Conservation (phyloP, 2,113 vertebrate species). For the Alectura lathami region DNA sequence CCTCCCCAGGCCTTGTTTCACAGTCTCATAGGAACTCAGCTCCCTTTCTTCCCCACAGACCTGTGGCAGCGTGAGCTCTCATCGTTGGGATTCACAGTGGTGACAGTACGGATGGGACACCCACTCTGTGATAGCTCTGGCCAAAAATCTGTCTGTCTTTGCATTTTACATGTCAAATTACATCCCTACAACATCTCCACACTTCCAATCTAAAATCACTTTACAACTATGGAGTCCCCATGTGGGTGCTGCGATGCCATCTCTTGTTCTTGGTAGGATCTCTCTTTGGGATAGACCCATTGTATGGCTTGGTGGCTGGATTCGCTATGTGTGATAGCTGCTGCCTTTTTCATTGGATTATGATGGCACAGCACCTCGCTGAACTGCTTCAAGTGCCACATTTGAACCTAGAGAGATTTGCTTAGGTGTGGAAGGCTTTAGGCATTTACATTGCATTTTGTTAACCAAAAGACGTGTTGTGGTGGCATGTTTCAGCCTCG, state of each 20-base stretch:
- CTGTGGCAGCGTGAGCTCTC: neutral
- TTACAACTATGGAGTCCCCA: neutral
- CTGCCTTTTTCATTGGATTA: fast-evolving
- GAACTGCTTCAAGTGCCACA: fast-evolving
- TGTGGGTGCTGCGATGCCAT: fast-evolving
- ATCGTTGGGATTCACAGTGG: neutral
- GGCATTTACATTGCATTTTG: neutral
- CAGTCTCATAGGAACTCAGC: neutral
- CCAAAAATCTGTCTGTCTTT: neutral
- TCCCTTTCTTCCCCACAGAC: neutral
- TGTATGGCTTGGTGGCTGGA: neutral
- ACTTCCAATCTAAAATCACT: neutral
- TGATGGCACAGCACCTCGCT: neutral
- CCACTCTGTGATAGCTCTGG: neutral
- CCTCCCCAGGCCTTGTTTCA: neutral
- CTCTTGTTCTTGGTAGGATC: neutral
- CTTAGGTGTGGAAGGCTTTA: neutral
- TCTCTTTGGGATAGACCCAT: fast-evolving
- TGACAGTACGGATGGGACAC: neutral
- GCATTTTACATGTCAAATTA: neutral
- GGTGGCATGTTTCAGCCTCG: neutral
- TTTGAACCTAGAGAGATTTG: neutral
- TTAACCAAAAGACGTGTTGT: neutral
- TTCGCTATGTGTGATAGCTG: neutral
- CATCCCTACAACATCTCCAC: neutral